Base-by-base conservation (phyloP, 2,888 invertebrate species). In the Cheiracanthium punctorium region DNA sequence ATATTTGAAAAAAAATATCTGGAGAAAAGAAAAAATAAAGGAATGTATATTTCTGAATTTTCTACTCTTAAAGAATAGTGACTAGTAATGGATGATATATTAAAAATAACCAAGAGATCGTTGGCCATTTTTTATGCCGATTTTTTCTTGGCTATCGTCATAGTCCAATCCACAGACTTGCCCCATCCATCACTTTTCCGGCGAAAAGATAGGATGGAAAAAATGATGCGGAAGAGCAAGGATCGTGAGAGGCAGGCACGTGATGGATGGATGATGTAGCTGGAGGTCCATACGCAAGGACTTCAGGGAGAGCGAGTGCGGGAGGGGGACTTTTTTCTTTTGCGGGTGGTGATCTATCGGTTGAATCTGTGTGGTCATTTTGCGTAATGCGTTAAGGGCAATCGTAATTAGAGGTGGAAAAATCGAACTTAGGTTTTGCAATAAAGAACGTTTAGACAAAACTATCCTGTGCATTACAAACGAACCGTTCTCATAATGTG, bases 211-310 rank as follows among this genome's bases (percentile, higher is more conserved):
- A 84, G 77, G 79, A 79, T 69, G 73, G 73, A 79, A 79, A 79
- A 37, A 77, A 79, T 79, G 84, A 72, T 72, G 79, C 77, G 72
- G 84, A 84, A 73, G 73, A 72, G 76, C 48, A 48, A n/a, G 64
- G 77, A 77, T 77, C 64, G 76, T 72, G 70, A 64, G 77, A 72
- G 82, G 76, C 76, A 77, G 76, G 64, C 65, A 72, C 73, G 65
- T 72, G 67, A 72, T 82, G 77, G 84, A 77, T 84, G 84, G 69
- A 69, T 84, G 84, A 84, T 84, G n/a, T n/a, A 67, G 79, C 84
- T 84, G 84, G 84, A 33, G 84, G 79, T 79, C 69, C 48, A 48
- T 48, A 17, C 17, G 17, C 12, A n/a, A 37, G 37, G 37, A 37
- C 37, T 37, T 37, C 4, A 37, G 10, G 37, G 10, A 37, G 10